Conservation (phyloP, 2,888 invertebrate species). For the Liposcelis brunnea region DNA sequence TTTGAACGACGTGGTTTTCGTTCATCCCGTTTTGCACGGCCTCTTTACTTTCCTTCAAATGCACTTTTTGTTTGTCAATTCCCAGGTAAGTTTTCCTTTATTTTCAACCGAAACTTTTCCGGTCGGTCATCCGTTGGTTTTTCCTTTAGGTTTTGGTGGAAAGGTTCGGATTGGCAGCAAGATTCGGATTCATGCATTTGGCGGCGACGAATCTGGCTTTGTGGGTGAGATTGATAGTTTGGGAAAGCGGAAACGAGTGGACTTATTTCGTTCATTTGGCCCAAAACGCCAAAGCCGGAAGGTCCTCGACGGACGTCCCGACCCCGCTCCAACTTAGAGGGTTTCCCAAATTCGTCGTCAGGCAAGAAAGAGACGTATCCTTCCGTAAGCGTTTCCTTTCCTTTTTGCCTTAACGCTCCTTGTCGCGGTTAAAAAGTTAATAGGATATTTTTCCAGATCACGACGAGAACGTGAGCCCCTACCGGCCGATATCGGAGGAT, state of each 20-base stretch:
- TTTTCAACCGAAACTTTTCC: no score
- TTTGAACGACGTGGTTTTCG: constrained; percentile 31
- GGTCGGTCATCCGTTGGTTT: no score
- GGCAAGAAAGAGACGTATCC: constrained; percentile 22
- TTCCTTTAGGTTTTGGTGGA: constrained; percentile 33
- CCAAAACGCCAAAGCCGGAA: constrained; percentile 18
- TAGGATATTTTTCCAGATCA: constrained; percentile 12
- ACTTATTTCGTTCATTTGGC: constrained; percentile 30
- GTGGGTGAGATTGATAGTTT: constrained; percentile 33
- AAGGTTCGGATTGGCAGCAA: constrained; percentile 30
- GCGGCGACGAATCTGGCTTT: constrained; percentile 35
- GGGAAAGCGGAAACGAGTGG: constrained; percentile 36
- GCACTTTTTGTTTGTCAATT: constrained; percentile 38
- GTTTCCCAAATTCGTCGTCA: constrained; percentile 27
- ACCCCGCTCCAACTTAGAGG: constrained; percentile 28
- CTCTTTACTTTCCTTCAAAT: constrained; percentile 37
- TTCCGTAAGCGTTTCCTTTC: constrained; percentile 19
- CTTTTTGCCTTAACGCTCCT: constrained; percentile 13
- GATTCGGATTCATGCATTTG: constrained; percentile 35
- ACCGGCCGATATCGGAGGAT: constrained; percentile 28
- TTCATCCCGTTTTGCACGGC: constrained; percentile 36
- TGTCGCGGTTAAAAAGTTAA: no score
- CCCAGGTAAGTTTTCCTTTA: constrained; percentile 28
- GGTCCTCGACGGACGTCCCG: constrained; percentile 21
- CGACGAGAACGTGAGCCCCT: constrained; percentile 14